Evolutionary conservation across 2,888 invertebrate species (phyloP), one percentile per base, ranked within the genome.

Genomic region (Drosophila macrospina): DNA sequence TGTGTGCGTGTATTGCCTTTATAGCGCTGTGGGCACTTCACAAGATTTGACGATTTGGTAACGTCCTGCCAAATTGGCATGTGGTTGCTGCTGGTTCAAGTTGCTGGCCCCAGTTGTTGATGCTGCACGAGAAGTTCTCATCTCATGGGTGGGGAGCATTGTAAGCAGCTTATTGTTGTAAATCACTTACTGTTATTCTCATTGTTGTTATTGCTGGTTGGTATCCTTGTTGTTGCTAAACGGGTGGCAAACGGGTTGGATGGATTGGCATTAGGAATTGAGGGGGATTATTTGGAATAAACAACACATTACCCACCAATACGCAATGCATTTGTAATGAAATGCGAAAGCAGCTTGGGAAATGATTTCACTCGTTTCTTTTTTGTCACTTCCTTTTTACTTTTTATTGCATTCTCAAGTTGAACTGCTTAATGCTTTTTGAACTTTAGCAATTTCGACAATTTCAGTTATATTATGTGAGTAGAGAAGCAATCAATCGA

Each of bases 131-230:
- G 32, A 6, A 11, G 41, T 5, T 11, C 37, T n/a, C 39, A 41
- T 8, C 42, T 54, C 44, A n/a, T 72, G 51, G 36, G 7, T 20
- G 16, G 1, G 24, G 10, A 52, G 42, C 13, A 65, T 16, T 15
- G 32, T 80, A 80, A 84, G 78, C 75, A 37, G 82, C 86, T 81
- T 73, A 68, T 36, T 63, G 37, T 42, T 67, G 62, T 60, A 66
- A 77, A 59, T 66, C 63, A 77, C 45, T 52, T 55, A 13, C 39
- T 50, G 42, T 13, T 10, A 32, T 37, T 47, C 32, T 24, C 41
- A 30, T 39, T 26, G 26, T 45, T 30, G 13, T 37, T 51, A 11
- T 16, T 8, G 16, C 5, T 10, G 15, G 30, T 10, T 16, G 65
- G 5, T 37, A 13, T 8, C 24, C 11, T 16, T 44, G 44, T 26